Base-by-base conservation (phyloP, 2,113 vertebrate genomes). In the Ciconia boyciana region DNA sequence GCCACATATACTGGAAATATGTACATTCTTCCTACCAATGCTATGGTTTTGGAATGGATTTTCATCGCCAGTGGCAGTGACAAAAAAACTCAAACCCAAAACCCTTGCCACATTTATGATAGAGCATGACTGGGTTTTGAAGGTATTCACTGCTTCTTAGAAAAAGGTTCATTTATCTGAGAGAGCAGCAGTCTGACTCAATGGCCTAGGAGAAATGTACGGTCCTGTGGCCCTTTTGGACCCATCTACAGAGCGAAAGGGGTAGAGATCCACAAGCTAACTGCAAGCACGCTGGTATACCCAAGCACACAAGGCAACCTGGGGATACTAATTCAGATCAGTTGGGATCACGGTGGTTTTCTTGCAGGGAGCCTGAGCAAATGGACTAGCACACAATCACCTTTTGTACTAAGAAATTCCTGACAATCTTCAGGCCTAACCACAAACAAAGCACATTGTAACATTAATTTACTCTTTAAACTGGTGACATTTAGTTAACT, bases 391-490 rank as follows among this genome's bases (percentile, higher is more conserved):
- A 72, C 54, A 89, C 54, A 91, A 79, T 61, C 81, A 94, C 83
- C 95, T 92, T 91, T 77, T 87, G 81, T 82, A 65, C 81, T 36
- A 70, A 54, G 66, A 89, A 91, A 95, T 87, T 91, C 54, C 64
- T 62, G 75, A 79, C 84, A 80, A 58, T 69, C 74, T 94, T 90
- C 74, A 66, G 58, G 54, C 36, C 89, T 66, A 89, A 65, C 83
- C 74, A 85, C 95, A 94, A 95, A 95, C 68, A 95, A 95, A 94
- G 66, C 62, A 77, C 46, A 91, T 9, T 83, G 84, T 66, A 90
- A 76, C 75, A 94, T 77, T 83, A 91, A 93, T 95, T 85, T 91
- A 85, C 83, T 96, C 89, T 89, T 92, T 89, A 89, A 83, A 85
- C 28, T 88, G 84, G 84, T 1, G 28, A 80, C 75, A 85, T 82